Evolutionary conservation across 2,113 vertebrate genomes (phyloP).

Genomic region (Glareola pratincola): DNA sequence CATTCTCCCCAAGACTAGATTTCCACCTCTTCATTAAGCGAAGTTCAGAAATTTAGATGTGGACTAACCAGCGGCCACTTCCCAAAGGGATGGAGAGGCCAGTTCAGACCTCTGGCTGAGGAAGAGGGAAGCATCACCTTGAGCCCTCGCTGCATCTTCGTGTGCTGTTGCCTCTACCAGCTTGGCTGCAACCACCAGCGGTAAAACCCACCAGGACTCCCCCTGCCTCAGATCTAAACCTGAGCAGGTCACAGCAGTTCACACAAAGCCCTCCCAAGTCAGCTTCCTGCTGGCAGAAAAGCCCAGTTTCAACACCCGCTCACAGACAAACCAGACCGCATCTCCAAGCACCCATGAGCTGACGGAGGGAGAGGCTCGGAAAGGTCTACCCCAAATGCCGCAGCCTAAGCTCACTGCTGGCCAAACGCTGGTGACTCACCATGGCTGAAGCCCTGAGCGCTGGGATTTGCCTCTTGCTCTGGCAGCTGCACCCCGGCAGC

Average conservation of each 20-base stretch:
- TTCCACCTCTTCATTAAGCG: neutral
- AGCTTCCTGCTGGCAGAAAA: neutral
- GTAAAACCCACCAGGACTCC: neutral
- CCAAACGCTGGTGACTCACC: neutral
- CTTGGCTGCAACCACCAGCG: neutral
- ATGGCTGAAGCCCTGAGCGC: neutral
- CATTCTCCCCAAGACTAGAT: neutral
- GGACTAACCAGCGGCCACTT: neutral
- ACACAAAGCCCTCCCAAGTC: neutral
- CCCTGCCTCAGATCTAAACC: neutral
- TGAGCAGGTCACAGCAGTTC: neutral
- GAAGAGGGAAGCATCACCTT: neutral
- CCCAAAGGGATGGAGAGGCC: neutral
- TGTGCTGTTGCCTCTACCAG: neutral
- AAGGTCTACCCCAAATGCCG: neutral
- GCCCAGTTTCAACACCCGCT: neutral
- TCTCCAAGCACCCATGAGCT: fast-evolving
- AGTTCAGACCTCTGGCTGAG: neutral
- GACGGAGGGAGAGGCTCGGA: neutral
- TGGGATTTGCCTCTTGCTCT: neutral
- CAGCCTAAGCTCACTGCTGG: neutral
- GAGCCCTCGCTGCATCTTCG: neutral
- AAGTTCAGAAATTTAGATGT: neutral
- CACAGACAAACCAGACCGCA: neutral
- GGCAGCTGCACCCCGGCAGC: neutral